Percentiles rank a stretch among this genome's conserved stretches.
Conservation (phyloP, 2,888 invertebrate genomes). For the Drosophila limbata region DNA sequence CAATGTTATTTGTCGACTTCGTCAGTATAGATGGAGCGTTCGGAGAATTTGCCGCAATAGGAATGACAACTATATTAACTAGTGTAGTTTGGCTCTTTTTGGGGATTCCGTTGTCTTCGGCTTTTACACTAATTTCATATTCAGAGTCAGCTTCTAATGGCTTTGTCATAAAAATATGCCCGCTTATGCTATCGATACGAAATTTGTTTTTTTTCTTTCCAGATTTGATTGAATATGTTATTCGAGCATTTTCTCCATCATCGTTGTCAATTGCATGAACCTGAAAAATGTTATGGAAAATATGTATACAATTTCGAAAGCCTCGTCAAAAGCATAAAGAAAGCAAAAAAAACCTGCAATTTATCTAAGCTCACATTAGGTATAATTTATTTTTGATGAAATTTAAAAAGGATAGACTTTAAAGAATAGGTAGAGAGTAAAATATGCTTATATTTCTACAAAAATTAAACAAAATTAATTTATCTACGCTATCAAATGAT, state of each 20-base stretch:
- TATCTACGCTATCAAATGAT: too few species aligned
- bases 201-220: constrained; percentile 92
- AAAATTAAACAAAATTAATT: too few species aligned
- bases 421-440: too few species aligned
- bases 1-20: constrained; percentile 88
- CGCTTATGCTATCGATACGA: constrained; percentile 92
- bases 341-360: too few species aligned
- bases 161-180: constrained; percentile 92
- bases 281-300: constrained; percentile 44
- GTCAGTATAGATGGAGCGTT: constrained; percentile 88
- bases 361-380: too few species aligned
- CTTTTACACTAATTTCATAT: constrained; percentile 86
- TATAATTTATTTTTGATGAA: too few species aligned
- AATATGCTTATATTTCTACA: too few species aligned
- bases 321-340: not conserved
- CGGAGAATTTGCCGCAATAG: constrained; percentile 87
- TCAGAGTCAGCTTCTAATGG: constrained; percentile 88
- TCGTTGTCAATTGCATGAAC: constrained; percentile 92
- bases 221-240: constrained; percentile 92
- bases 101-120: constrained; percentile 92
- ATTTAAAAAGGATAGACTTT: too few species aligned
- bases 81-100: constrained; percentile 91
- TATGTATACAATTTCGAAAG: too few species aligned
- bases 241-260: constrained; percentile 92
- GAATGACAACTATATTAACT: constrained; percentile 89